Evolutionary conservation across 2,113 vertebrate species (phyloP).

Genomic region (Oncorhynchus gorbuscha): DNA sequence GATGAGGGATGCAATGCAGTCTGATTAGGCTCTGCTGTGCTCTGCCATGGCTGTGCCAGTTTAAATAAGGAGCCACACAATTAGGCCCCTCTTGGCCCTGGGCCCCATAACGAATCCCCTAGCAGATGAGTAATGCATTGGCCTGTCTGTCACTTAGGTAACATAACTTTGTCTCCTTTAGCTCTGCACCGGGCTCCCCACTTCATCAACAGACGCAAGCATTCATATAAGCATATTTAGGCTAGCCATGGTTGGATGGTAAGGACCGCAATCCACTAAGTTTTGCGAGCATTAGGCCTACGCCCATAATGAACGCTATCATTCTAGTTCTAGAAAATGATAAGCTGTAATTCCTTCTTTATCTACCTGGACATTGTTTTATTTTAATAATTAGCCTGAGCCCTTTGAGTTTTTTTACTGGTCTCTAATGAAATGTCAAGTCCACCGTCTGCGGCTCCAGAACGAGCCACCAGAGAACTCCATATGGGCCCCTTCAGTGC

Average conservation of each 20-base stretch:
- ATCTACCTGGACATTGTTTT: neutral
- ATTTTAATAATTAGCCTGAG: neutral
- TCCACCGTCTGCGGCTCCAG: neutral
- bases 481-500: conserved; percentile 22
- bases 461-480: conserved; percentile 12
- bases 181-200: conserved; percentile 8
- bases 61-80: conserved; percentile 41
- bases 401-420: conserved; percentile 8
- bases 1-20: conserved; percentile 18
- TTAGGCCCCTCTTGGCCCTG: conserved; percentile 35
- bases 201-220: neutral
- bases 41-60: conserved; percentile 31
- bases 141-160: conserved; percentile 38
- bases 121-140: conserved; percentile 46
- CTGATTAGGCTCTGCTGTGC: conserved; percentile 12
- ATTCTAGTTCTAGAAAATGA: neutral
- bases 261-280: neutral
- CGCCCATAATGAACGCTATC: neutral
- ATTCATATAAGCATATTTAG: neutral
- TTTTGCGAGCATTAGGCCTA: neutral
- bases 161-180: conserved; percentile 40
- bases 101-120: conserved; percentile 36
- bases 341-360: neutral
- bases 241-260: neutral
- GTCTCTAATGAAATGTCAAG: conserved; percentile 10